Evolutionary conservation across 2,113 vertebrate species (phyloP).

Genomic region (Corvus cornix): DNA sequence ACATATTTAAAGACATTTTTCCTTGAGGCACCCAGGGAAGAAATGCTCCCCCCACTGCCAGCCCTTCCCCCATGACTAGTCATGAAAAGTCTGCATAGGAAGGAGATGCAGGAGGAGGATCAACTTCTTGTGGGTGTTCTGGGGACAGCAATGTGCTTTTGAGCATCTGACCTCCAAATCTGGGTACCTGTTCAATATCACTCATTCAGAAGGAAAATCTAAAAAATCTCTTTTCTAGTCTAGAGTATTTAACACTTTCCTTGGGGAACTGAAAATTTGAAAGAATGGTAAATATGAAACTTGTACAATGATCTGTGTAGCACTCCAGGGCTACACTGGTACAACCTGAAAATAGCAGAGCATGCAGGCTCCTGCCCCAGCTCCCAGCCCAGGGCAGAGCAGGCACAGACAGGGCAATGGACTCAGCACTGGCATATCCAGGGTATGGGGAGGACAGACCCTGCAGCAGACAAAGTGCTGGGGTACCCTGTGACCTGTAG

Average conservation of each 20-base stretch:
- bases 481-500: neutral
- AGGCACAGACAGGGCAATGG: fast-evolving
- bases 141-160: neutral
- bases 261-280: neutral
- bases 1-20: neutral
- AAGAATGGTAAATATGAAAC: neutral
- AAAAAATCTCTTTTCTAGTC: neutral
- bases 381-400: neutral
- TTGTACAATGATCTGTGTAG: neutral
- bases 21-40: neutral
- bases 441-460: neutral
- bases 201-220: neutral
- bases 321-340: neutral
- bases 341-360: neutral
- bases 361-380: neutral
- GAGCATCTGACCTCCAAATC: neutral
- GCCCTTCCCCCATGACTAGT: neutral
- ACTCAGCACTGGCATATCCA: no score
- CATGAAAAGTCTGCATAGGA: neutral
- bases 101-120: neutral
- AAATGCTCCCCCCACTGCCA: neutral
- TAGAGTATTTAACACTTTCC: neutral
- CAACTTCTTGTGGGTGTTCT: neutral
- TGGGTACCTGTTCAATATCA: neutral
- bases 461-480: neutral